Conservation (phyloP, 2,113 vertebrate species). For the Megaceryle maxima region DNA sequence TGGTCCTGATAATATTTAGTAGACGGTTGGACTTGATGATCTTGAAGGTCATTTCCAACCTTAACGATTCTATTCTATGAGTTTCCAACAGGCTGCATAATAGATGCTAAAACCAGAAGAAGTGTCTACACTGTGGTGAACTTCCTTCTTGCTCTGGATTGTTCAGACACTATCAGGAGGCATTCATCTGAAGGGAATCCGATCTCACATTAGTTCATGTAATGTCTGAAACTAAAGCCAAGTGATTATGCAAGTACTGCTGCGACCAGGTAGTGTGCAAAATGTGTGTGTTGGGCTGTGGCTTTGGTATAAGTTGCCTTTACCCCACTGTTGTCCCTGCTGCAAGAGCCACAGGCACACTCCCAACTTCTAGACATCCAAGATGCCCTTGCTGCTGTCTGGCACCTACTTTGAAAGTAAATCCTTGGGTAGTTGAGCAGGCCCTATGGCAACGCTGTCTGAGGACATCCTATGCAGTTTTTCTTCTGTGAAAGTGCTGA, state of each 20-base stretch:
- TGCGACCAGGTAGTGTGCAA: neutral
- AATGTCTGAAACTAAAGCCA: neutral
- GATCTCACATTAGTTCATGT: neutral
- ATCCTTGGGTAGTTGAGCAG: neutral
- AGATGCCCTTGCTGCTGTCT: neutral
- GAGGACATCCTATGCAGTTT: neutral
- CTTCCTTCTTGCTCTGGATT: neutral
- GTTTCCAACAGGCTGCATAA: neutral
- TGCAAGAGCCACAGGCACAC: neutral
- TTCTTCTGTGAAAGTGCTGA: neutral
- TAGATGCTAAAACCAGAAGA: neutral
- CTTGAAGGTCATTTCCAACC: no score
- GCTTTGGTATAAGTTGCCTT: neutral
- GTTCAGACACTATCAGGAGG: neutral
- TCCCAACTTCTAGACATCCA: neutral
- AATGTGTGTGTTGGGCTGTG: neutral
- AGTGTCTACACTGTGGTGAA: neutral
- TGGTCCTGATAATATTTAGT: no score
- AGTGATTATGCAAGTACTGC: rapidly evolving
- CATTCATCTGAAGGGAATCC: neutral
- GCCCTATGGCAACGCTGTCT: neutral
- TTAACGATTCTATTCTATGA: no score
- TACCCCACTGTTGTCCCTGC: neutral
- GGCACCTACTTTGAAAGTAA: neutral
- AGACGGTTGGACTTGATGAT: no score